A percentile compares a stretch with the other conserved stretches of the same genome.
Conservation (phyloP, 1,140 invertebrate genomes). For the Philopotamus ludificatus region DNA sequence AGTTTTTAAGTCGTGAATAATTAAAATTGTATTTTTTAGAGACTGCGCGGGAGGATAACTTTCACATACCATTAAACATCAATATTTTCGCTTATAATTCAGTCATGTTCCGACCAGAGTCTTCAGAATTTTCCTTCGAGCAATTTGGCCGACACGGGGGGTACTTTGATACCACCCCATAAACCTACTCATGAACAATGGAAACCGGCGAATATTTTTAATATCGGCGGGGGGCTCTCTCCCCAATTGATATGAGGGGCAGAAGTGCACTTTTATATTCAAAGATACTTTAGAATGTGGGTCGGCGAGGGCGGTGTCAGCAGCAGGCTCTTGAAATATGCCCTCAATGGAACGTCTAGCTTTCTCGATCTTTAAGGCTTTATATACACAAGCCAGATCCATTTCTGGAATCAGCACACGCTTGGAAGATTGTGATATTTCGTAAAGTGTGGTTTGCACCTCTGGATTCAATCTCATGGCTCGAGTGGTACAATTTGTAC, state of each 20-base stretch:
- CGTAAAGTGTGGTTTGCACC: neutral
- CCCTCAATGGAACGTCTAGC: constrained; percentile 33
- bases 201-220: neutral
- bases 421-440: neutral
- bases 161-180: too few relatives aligned
- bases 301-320: constrained; percentile 32
- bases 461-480: too few relatives aligned
- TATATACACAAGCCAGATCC: constrained; percentile 12
- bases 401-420: constrained; percentile 7
- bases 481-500: too few relatives aligned
- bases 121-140: too few relatives aligned
- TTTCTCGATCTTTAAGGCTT: constrained; percentile 10
- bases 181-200: too few relatives aligned
- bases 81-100: too few relatives aligned
- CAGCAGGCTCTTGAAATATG: constrained; percentile 39
- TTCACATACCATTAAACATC: too few relatives aligned
- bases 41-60: too few relatives aligned
- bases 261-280: constrained; percentile 33
- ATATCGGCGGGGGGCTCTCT: neutral
- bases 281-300: constrained; percentile 28
- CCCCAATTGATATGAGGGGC: neutral
- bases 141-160: too few relatives aligned
- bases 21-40: too few relatives aligned
- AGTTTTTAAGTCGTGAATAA: too few relatives aligned
- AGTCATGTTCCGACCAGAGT: too few relatives aligned